phyloP scores from a whole-genome alignment of 2,113 vertebrate species.

The Clarias macrocephalus region DNA sequence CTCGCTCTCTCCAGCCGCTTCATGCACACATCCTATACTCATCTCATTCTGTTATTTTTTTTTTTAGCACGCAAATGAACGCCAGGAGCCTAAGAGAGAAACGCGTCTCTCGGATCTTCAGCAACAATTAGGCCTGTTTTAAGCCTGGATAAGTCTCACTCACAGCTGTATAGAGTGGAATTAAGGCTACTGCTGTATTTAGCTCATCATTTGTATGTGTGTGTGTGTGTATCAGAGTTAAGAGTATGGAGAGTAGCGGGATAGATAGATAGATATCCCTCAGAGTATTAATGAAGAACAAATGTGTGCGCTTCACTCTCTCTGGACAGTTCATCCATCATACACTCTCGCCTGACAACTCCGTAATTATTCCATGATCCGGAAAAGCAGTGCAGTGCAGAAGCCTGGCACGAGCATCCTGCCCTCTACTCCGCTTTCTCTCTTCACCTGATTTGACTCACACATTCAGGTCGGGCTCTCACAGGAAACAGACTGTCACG shows the following conservation, averaged over 20 bases:
- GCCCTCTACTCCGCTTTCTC: background rate
- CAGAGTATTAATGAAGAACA: slow-evolving; percentile 51
- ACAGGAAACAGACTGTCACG: background rate
- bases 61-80: slow-evolving; percentile 41
- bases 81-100: background rate
- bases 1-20: slow-evolving; percentile 22
- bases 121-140: slow-evolving; percentile 43
- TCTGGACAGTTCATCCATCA: slow-evolving; percentile 64
- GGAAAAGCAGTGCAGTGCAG: slow-evolving; percentile 28
- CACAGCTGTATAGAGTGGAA: slow-evolving; percentile 28
- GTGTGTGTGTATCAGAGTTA: slow-evolving; percentile 11
- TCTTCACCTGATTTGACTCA: slow-evolving; percentile 1
- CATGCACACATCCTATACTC: slow-evolving; percentile 42
- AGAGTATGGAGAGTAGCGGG: background rate
- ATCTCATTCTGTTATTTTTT: slow-evolving; percentile 57
- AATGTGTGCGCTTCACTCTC: slow-evolving; percentile 46
- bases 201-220: background rate
- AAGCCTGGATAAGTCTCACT: slow-evolving; percentile 25
- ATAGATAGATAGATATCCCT: background rate
- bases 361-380: slow-evolving; percentile 56
- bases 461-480: background rate
- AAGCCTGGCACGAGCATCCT: background rate
- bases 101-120: slow-evolving; percentile 26
- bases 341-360: slow-evolving; percentile 46
- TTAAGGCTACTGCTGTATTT: slow-evolving; percentile 36